A percentile compares a stretch with the other conserved stretches of the same genome.
phyloP scores from a whole-genome alignment of 2,888 invertebrate genomes.

The Diarsia rubi region DNA sequence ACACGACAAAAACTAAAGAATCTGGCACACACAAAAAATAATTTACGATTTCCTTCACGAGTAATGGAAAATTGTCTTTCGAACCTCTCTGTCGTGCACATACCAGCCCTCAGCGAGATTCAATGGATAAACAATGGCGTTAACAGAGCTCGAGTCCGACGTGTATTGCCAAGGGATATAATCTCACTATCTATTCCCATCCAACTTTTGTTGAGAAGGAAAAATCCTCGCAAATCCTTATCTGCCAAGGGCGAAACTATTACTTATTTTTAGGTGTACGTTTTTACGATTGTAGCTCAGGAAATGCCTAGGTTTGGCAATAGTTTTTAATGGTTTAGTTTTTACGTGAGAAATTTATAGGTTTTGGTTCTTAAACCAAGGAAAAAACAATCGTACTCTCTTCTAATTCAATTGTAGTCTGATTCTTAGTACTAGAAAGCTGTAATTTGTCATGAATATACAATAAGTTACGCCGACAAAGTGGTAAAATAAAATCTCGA shows the following conservation, averaged over 20 bases:
- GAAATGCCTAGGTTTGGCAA: background rate
- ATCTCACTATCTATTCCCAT: background rate
- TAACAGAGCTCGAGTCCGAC: constrained; percentile 6
- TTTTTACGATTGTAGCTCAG: background rate
- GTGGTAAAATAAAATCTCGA: no score
- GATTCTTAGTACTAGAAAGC: no score
- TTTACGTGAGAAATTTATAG: background rate
- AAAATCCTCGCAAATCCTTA: constrained; percentile 20
- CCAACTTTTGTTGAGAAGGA: background rate
- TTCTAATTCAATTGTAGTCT: no score
- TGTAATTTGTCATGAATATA: no score
- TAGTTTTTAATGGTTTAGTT: background rate
- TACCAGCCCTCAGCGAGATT: constrained; percentile 1
- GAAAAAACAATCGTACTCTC: no score
- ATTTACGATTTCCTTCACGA: background rate
- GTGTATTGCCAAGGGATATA: constrained; percentile 15
- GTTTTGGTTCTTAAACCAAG: background rate
- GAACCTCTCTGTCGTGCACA: background rate
- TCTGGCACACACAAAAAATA: background rate
- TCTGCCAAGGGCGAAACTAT: background rate
- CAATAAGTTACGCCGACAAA: no score
- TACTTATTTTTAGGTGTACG: no score
- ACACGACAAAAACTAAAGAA: background rate
- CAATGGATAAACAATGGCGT: constrained; percentile 11
- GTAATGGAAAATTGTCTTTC: background rate